phyloP scores from a whole-genome alignment of 2,888 invertebrate species.

The Epinotia demarniana region DNA sequence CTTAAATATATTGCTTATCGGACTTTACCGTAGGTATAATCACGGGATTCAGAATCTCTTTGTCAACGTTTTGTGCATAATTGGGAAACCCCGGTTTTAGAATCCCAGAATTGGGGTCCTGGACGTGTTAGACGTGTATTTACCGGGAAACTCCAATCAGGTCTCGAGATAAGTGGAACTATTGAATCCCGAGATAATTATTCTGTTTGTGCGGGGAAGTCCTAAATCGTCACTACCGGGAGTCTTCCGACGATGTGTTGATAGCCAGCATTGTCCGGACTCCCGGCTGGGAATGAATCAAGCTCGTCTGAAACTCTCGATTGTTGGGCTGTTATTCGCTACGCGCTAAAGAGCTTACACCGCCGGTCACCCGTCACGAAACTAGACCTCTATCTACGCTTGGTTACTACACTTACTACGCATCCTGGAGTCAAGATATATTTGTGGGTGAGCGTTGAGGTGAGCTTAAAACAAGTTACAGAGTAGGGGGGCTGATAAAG shows the following conservation, averaged over 20 bases:
- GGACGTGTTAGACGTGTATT: not conserved
- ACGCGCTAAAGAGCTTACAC: no score
- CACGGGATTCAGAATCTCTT: not conserved
- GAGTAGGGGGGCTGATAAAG: slow-evolving; percentile 4
- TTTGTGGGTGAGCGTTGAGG: no score
- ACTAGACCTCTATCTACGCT: no score
- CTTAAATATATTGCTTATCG: not conserved
- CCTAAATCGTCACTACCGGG: not conserved
- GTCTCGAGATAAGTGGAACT: not conserved
- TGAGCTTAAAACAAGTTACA: no score
- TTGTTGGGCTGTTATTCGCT: no score
- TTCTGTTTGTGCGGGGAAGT: not conserved
- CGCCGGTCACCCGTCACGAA: no score
- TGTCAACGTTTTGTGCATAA: not conserved
- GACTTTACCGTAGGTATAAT: no score
- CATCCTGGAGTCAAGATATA: no score
- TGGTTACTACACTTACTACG: no score
- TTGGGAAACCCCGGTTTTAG: not conserved
- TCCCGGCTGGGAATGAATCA: not conserved
- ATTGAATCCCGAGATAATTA: not conserved
- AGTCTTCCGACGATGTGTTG: not conserved
- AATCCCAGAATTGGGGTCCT: not conserved
- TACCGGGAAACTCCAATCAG: not conserved
- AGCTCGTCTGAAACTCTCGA: not conserved
- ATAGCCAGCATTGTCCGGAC: not conserved